Evolutionary conservation across 2,888 invertebrate genomes (phyloP).

Genomic region (Masnerella sp.): DNA sequence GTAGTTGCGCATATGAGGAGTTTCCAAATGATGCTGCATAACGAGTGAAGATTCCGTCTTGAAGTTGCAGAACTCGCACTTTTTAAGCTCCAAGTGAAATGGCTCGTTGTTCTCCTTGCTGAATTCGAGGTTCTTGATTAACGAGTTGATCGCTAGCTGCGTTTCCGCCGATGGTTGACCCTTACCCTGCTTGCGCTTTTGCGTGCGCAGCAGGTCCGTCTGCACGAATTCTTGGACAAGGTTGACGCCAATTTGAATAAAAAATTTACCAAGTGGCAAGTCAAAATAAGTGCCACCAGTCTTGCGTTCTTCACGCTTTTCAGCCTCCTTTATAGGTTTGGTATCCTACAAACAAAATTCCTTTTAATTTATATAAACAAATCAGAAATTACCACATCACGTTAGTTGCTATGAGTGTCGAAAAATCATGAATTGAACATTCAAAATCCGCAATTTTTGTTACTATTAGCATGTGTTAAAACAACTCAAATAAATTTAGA

Average conservation of each 20-base stretch:
- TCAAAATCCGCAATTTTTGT: too few relatives aligned
- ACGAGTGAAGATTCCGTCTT: constrained; percentile 91
- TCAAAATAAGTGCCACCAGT: constrained; percentile 87
- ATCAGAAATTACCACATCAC: too few relatives aligned
- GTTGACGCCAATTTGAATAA: constrained; percentile 93
- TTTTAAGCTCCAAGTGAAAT: constrained; percentile 85
- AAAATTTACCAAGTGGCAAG: constrained; percentile 92
- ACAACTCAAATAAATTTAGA: too few relatives aligned
- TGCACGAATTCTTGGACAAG: constrained; percentile 96
- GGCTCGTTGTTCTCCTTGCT: constrained; percentile 92
- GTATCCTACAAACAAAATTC: constrained; percentile 16
- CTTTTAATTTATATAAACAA: neutral
- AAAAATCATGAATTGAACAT: too few relatives aligned
- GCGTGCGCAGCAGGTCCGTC: constrained; percentile 91
- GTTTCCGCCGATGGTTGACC: constrained; percentile 84
- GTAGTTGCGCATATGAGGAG: constrained; percentile 93
- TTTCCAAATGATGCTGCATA: constrained; percentile 92
- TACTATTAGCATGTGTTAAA: too few relatives aligned
- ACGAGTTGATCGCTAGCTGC: constrained; percentile 87
- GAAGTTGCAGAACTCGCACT: constrained; percentile 93
- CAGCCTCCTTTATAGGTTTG: constrained; percentile 50
- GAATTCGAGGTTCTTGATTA: constrained; percentile 90
- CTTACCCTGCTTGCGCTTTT: constrained; percentile 89
- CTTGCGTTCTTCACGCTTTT: constrained; percentile 68
- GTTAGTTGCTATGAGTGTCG: too few relatives aligned